Evolutionary conservation across 2,888 invertebrate species (phyloP), one percentile per base, ranked within the genome.

Genomic region (Mechanitis mazaeus): DNA sequence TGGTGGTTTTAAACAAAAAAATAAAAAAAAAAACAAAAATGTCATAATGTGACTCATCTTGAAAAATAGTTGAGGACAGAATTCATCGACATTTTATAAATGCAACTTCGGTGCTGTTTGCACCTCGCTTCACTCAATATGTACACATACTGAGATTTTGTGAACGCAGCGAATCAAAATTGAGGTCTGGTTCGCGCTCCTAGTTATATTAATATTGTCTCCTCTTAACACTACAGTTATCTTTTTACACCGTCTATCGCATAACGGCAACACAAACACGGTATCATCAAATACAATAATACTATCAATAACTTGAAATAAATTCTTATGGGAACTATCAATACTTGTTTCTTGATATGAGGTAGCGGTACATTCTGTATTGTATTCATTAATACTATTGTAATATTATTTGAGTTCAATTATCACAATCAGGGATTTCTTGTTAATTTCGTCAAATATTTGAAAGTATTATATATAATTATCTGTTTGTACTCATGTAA

Each of bases 191-290:
- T 20, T 20, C 1, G 20, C 20, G 20, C 20, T 20, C 20, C 20
- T 20, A 20, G 9, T 50, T 31, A 50, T 50, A 28, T 50, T 50
- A 31, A 31, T 7, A 31, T 50, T 50, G 6, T 7, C 50, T 31
- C 11, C 31, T 31, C 31, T 50, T 50, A 50, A 28, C 11, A 58
- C 28, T 9, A 64, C 63, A 58, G 60, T 64, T 58, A 60, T 55
- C 55, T 56, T 64, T 60, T 63, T 58, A 58, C 57, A 56, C 57
- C 59, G 56, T 62, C 59, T 50, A 59, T 58, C 56, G 59, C 45
- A 56, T 57, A 64, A 64, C 64, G 64, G 64, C 57, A 53, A 20
- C n/a, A 38, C 28, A 53, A 46, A 54, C 35, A 55, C 42, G 28
- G 33, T 60, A 53, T 46, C 31, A 45, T 47, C 33, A 47, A 57